These are phyloP conservation scores for Formica aserva DNA, from an alignment of 2,888 invertebrate species.

Conservation along the genomic window DNA sequence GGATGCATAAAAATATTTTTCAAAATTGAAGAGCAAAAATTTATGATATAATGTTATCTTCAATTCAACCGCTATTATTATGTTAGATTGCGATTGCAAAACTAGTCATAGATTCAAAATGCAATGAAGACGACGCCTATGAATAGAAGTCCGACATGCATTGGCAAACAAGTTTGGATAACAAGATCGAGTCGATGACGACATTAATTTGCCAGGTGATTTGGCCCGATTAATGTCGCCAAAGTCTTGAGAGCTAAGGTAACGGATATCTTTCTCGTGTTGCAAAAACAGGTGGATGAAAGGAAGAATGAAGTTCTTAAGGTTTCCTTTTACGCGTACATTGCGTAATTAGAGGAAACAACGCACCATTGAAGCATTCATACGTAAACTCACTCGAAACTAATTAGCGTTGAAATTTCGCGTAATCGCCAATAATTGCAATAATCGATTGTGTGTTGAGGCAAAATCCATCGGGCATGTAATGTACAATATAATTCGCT, in stretches of 20 bases:
- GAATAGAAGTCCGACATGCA: constrained; percentile 50
- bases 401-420: constrained; percentile 20
- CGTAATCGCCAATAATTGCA: not conserved
- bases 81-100: not conserved
- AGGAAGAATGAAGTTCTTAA: constrained; percentile 37
- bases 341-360: constrained; percentile 57
- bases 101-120: not conserved
- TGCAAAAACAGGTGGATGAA: constrained; percentile 22
- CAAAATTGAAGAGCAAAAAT: not conserved
- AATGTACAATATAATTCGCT: not conserved
- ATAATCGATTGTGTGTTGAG: not conserved
- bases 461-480: not conserved
- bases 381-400: constrained; percentile 9
- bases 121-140: constrained; percentile 41
- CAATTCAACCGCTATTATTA: not conserved
- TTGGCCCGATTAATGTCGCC: constrained; percentile 69
- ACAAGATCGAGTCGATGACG: constrained; percentile 43
- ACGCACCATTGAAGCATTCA: not conserved
- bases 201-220: constrained; percentile 71
- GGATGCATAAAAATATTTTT: not conserved
- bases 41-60: not conserved
- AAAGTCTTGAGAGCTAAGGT: constrained; percentile 43
- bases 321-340: constrained; percentile 44
- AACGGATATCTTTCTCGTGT: constrained; percentile 32
- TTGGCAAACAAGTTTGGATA: constrained; percentile 52